Evolutionary conservation across 2,888 invertebrate species (phyloP), one percentile per base, ranked within the genome.

Genomic region (Leucophenga montana): DNA sequence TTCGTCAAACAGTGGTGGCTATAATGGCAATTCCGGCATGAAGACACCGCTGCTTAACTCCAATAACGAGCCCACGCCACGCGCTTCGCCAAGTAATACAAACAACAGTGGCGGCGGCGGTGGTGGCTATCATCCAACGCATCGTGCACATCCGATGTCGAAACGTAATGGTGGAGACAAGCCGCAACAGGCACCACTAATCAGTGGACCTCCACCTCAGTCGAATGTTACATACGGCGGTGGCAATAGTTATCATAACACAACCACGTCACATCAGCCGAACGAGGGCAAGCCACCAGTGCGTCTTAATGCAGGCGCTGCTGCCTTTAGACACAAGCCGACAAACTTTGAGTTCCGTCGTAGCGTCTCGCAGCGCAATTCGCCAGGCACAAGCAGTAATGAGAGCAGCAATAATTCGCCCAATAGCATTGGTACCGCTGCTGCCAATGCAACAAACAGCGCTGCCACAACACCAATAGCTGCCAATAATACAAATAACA

Each of bases 391-490:
- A 73, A 78, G 79, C 75, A 85, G 85, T 73, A 85, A 87, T 70
- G 88, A 89, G 75, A 89, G 88, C 76, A 89, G 85, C 79, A 88
- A 88, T 76, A 89, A 89, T 77, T 89, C 89, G 73, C 89, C 89
- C 65, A 89, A 88, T 80, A 89, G 87, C 81, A 83, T 86, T 79
- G 80, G 80, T 56, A 71, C 71, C 69, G 71, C 65, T 68, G 70
- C 67, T 62, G 69, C 67, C 48, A 71, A 64, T 22, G 16, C 62
- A 48, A 1, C 62, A 6, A 48, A 27, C 62, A 64, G 62, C 27
- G 62, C 67, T 18, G 71, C 72, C 18, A 66, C 39, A 66, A 77
- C 76, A 11, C 75, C 74, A 9, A 71, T 74, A 54, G 71, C 68
- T 76, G 75, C 68, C 66, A 66, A 59, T 61, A 65, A 18, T 57